These are phyloP conservation scores for Drosophila insularis DNA, from an alignment of 1,140 invertebrate species.

Conservation along the genomic window DNA sequence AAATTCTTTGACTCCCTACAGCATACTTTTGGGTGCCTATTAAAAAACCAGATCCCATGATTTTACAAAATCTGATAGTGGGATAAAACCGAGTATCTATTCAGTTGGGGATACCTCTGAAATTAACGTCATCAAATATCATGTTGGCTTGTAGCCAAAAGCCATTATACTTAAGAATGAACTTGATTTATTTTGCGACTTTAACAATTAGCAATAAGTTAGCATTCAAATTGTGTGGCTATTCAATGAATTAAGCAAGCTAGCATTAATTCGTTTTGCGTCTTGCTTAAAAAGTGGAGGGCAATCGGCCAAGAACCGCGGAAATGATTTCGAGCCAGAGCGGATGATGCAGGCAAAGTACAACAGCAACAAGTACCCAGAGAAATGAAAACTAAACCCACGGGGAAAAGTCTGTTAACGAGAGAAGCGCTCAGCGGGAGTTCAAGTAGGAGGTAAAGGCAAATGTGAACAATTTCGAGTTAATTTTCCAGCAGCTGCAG, in stretches of 20 bases:
- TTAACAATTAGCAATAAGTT: constrained; percentile 36
- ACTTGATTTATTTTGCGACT: not conserved
- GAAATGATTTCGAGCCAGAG: not conserved
- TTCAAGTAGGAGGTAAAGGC: not conserved
- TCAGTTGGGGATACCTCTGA: too few species aligned
- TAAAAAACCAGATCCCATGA: too few species aligned
- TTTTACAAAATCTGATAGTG: too few species aligned
- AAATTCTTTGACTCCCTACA: too few species aligned
- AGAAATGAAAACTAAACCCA: not conserved
- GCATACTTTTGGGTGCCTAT: too few species aligned
- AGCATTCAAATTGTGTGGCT: constrained; percentile 27
- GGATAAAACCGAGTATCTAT: too few species aligned
- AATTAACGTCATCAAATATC: too few species aligned
- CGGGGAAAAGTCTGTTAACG: not conserved
- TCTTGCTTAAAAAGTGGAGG: not conserved
- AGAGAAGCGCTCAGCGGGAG: not conserved
- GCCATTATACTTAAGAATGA: too few species aligned
- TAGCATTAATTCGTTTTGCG: constrained; percentile 29
- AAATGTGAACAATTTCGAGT: constrained; percentile 15
- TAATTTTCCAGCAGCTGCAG: constrained; percentile 25
- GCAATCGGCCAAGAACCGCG: too few species aligned
- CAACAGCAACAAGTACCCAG: constrained; percentile 47
- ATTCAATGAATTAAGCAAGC: constrained; percentile 22
- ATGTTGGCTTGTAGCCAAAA: too few species aligned
- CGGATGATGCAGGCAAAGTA: constrained; percentile 13